Conservation (phyloP, 2,113 vertebrate genomes). For the Oophaga pumilio region DNA sequence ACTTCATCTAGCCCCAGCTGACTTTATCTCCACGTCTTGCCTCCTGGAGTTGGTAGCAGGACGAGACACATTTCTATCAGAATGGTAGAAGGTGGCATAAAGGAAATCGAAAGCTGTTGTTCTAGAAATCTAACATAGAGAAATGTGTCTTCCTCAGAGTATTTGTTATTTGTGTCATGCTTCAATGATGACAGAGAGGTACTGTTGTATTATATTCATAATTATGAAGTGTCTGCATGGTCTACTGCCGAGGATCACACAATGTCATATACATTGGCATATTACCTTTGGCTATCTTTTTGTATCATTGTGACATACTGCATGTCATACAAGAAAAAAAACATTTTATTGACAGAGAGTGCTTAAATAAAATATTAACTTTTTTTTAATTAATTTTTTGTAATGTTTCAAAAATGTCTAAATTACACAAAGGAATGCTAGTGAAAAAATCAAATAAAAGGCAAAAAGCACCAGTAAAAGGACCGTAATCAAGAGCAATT, state of each 20-base stretch:
- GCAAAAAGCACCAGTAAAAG: too few species aligned
- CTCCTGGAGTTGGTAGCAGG: slow-evolving; percentile 31
- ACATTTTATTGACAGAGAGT: background rate
- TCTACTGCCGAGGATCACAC: background rate
- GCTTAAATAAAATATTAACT: too few species aligned
- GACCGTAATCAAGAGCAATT: too few species aligned
- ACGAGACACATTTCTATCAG: slow-evolving; percentile 19
- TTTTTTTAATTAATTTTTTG: background rate
- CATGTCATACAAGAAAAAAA: background rate
- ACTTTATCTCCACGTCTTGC: background rate
- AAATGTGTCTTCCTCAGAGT: background rate
- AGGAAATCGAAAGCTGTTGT: background rate
- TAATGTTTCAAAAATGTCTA: too few species aligned
- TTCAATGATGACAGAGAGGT: background rate
- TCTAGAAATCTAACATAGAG: background rate
- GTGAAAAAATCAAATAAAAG: too few species aligned
- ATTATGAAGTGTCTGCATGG: background rate
- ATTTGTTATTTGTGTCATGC: background rate
- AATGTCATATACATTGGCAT: background rate
- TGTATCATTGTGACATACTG: background rate
- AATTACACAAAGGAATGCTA: too few species aligned
- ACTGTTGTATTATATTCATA: background rate
- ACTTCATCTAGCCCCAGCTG: background rate
- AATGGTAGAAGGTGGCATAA: background rate
- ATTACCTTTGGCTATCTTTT: background rate